Percentiles rank a stretch among this genome's conserved stretches.
Evolutionary conservation across 2,888 invertebrate species (phyloP).

Genomic region (Andrena dorsata): DNA sequence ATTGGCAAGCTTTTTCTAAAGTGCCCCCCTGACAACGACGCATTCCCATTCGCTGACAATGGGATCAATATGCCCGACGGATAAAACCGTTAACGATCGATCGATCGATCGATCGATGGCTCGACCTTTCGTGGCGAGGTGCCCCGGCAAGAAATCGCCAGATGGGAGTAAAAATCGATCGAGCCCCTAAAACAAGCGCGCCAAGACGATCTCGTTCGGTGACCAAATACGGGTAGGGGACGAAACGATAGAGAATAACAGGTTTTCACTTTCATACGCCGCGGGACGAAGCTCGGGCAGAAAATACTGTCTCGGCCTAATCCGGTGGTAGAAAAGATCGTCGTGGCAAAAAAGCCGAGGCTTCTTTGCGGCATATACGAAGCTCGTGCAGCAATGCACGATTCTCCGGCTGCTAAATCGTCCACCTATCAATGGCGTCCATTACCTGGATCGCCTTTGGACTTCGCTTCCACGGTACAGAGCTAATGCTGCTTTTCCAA

Average conservation of each 20-base stretch:
- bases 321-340: conserved; percentile 55
- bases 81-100: conserved; percentile 44
- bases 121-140: conserved; percentile 2
- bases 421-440: conserved; percentile 33
- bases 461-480: background rate
- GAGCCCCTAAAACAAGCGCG: conserved; percentile 47
- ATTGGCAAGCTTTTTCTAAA: background rate
- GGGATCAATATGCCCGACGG: conserved; percentile 20
- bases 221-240: conserved; percentile 69
- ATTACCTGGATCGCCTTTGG: background rate
- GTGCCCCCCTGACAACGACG: conserved; percentile 1
- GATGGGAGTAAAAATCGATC: conserved; percentile 46
- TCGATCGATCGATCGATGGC: conserved; percentile 30
- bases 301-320: conserved; percentile 59
- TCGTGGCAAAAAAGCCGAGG: conserved; percentile 52
- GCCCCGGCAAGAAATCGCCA: conserved; percentile 42
- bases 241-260: conserved; percentile 69
- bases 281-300: conserved; percentile 43
- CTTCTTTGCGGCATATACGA: conserved; percentile 59
- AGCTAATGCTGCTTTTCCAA: background rate
- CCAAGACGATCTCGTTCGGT: conserved; percentile 57
- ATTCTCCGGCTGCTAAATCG: conserved; percentile 50
- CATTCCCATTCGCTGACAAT: background rate
- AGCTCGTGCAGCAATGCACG: conserved; percentile 29
- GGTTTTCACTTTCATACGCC: conserved; percentile 72